Evolutionary conservation across 2,113 vertebrate species (phyloP).

Genomic region (Gambusia affinis): DNA sequence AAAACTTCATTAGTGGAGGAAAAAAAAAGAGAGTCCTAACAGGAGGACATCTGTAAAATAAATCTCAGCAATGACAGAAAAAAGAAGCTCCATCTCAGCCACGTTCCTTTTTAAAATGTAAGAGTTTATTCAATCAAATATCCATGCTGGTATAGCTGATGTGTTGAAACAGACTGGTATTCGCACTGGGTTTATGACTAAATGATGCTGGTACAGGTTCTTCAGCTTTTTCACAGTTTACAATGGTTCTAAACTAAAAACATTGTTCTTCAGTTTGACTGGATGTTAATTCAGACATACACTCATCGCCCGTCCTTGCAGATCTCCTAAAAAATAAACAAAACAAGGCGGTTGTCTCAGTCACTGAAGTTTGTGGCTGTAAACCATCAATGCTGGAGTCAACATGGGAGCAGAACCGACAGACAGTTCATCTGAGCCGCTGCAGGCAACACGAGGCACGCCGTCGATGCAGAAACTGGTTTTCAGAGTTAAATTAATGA

Average conservation of each 20-base stretch:
- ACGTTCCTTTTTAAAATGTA: conserved; percentile 70
- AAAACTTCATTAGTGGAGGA: too few relatives aligned
- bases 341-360: conserved; percentile 80
- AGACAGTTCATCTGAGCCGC: conserved; percentile 69
- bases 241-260: conserved; percentile 79
- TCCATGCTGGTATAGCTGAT: conserved; percentile 84
- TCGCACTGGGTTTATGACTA: conserved; percentile 75
- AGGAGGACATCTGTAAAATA: background rate
- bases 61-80: conserved; percentile 3
- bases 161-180: conserved; percentile 77
- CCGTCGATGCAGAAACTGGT: conserved; percentile 23
- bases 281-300: conserved; percentile 73
- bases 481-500: conserved; percentile 32
- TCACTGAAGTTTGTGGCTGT: conserved; percentile 57
- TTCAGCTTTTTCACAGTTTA: conserved; percentile 78
- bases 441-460: conserved; percentile 68
- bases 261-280: conserved; percentile 76
- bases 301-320: conserved; percentile 8
- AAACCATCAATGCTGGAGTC: conserved; percentile 54
- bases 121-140: conserved; percentile 88
- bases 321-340: conserved; percentile 20
- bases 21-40: background rate
- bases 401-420: conserved; percentile 57
- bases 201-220: conserved; percentile 80
- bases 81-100: conserved; percentile 18